phyloP scores from a whole-genome alignment of 53 echinoderm and acorn worm genomes.

The Crossaster papposus region DNA sequence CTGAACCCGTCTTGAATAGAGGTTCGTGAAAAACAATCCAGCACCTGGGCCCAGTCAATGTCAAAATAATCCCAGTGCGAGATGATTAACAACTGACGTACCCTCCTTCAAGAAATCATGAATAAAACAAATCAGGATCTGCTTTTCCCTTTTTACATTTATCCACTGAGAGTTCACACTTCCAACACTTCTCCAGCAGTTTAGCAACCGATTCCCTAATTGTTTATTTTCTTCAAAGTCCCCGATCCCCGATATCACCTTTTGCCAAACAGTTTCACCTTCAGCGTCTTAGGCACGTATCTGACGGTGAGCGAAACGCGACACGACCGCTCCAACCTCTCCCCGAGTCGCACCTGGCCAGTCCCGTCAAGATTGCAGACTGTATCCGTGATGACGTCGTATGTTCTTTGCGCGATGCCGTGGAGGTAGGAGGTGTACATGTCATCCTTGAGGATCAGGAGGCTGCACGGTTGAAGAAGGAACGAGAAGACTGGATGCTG shows the following conservation, averaged over 20 bases:
- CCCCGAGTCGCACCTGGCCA: constrained; percentile 56
- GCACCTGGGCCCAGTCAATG: too few relatives aligned
- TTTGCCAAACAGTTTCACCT: constrained; percentile 75
- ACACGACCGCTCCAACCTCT: constrained; percentile 67
- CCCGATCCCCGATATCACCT: constrained; percentile 53
- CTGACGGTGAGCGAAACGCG: constrained; percentile 90
- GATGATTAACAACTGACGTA: too few relatives aligned
- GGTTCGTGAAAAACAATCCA: too few relatives aligned
- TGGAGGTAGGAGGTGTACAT: constrained; percentile 87
- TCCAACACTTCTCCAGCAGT: too few relatives aligned
- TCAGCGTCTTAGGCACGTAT: constrained; percentile 92
- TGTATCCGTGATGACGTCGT: constrained; percentile 63
- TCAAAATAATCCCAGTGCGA: too few relatives aligned
- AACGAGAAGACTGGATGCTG: constrained; percentile 72
- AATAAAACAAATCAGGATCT: too few relatives aligned
- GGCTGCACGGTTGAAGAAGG: constrained; percentile 84
- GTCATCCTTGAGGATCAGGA: constrained; percentile 78
- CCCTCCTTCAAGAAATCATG: too few relatives aligned
- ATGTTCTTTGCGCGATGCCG: constrained; percentile 73
- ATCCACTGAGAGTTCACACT: too few relatives aligned
- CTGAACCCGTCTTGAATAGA: too few relatives aligned
- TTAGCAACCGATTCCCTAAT: too few relatives aligned
- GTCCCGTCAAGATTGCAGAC: constrained; percentile 71
- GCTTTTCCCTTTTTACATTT: too few relatives aligned
- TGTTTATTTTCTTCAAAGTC: too few relatives aligned